phyloP scores from a whole-genome alignment of 2,888 invertebrate genomes.

The Harpagoxenus sublaevis region DNA sequence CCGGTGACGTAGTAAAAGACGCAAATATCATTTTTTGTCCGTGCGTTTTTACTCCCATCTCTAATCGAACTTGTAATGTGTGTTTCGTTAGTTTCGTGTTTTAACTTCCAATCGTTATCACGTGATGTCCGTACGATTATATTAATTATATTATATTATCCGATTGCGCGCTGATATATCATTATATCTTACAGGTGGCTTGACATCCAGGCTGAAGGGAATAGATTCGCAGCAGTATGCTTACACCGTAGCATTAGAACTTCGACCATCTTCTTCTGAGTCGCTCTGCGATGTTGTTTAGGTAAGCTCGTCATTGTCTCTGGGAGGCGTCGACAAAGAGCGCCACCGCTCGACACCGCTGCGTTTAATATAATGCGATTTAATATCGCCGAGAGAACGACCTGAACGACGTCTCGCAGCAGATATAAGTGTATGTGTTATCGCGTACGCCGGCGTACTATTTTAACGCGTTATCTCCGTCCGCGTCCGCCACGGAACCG shows the following conservation, averaged over 20 bases:
- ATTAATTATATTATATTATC: not conserved
- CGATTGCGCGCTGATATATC: slow-evolving; percentile 3
- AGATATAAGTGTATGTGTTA: slow-evolving; percentile 82
- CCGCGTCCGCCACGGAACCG: slow-evolving; percentile 80
- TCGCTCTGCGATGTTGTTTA: slow-evolving; percentile 85
- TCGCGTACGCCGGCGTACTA: slow-evolving; percentile 80
- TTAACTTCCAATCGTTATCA: not conserved
- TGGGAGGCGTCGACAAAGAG: slow-evolving; percentile 7
- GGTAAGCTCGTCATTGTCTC: slow-evolving; percentile 74
- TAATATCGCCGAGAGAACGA: slow-evolving; percentile 60
- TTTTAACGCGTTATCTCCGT: slow-evolving; percentile 83
- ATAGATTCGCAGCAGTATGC: slow-evolving; percentile 82
- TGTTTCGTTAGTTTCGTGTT: not conserved
- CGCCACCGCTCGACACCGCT: slow-evolving; percentile 41
- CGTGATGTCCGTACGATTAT: not conserved
- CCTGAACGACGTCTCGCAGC: slow-evolving; percentile 66
- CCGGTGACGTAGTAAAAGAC: not conserved
- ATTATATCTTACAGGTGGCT: slow-evolving; percentile 80
- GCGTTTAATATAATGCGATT: slow-evolving; percentile 60
- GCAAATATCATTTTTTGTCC: slow-evolving; percentile 5
- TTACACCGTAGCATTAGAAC: slow-evolving; percentile 81
- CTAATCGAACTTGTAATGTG: slow-evolving; percentile 3
- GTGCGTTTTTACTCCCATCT: not conserved
- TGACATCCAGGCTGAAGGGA: slow-evolving; percentile 81
- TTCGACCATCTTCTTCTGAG: slow-evolving; percentile 83